Conservation (phyloP, 2,797 vertebrate species). For the Picus viridis region DNA sequence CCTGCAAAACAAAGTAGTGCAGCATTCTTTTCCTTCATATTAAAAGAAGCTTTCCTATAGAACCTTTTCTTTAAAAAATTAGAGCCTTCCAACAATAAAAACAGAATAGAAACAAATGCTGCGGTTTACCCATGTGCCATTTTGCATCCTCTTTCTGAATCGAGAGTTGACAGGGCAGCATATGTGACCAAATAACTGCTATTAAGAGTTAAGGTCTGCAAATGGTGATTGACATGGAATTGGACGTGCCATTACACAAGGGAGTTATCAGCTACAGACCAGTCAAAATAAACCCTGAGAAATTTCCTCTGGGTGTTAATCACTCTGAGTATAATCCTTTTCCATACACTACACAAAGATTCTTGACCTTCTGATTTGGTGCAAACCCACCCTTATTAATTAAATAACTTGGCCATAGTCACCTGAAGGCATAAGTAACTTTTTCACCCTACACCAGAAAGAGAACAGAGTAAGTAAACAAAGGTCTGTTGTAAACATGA, state of each 20-base stretch:
- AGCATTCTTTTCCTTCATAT: background rate
- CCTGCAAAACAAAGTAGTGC: background rate
- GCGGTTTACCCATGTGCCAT: background rate
- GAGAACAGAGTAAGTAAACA: constrained; percentile 13
- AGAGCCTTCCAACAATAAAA: background rate
- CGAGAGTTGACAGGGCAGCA: constrained; percentile 1
- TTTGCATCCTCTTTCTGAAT: constrained; percentile 31
- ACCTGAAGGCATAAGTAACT: constrained; percentile 27
- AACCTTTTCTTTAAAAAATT: background rate
- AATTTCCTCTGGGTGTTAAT: constrained; percentile 63
- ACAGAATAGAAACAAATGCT: background rate
- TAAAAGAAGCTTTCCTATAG: background rate
- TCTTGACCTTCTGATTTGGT: constrained; percentile 39
- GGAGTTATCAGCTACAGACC: constrained; percentile 33
- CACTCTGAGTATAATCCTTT: constrained; percentile 10
- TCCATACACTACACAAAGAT: constrained; percentile 31
- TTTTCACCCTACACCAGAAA: constrained; percentile 28
- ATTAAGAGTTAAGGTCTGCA: constrained; percentile 31
- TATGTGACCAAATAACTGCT: constrained; percentile 46
- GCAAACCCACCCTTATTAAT: constrained; percentile 27
- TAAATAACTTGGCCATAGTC: constrained; percentile 63
- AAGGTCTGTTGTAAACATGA: constrained; percentile 8
- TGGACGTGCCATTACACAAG: background rate
- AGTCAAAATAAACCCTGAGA: constrained; percentile 66
- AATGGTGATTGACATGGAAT: constrained; percentile 38